Evolutionary conservation across 2,797 vertebrate genomes (phyloP), one percentile per base, ranked within the genome.

Genomic region (Psittacula derbiana): DNA sequence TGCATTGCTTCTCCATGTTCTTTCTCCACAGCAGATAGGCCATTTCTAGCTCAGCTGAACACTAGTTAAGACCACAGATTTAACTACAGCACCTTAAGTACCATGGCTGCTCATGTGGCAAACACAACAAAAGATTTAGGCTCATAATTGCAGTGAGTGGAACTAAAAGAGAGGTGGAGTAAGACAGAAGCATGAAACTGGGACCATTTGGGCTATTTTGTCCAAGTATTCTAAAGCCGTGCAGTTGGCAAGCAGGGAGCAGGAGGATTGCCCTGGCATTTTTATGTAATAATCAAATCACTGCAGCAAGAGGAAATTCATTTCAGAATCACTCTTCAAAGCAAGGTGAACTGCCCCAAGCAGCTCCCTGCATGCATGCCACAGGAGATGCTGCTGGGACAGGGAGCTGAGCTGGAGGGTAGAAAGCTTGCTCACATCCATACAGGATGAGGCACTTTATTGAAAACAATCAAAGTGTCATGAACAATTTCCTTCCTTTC

Each of bases 401-500:
- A 88, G 85, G 14, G 65, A 91, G 19, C 36, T 3, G 53, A 80
- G 90, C 81, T 70, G 10, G 30, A 3, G 7, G 83, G 81, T 67
- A 89, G 67, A 82, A 67, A 40, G 16, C 46, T 50, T 80, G 47
- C 49, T 82, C 69, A 30, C 65, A 40, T 89, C 60, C 71, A 84
- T 7, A 73, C 33, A 72, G 80, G 83, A 93, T 76, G 60, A 92
- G 58, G 82, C 50, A 44, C 67, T 72, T 95, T 50, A 94, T 69
- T 94, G 80, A 92, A 96, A 96, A 82, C 27, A 91, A 97, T 73
- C 95, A 70, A 69, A 96, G 33, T 65, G 69, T 74, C 36, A 90
- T 89, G 58, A 93, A 79, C 80, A 94, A 97, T 97, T 97, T 97
- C 95, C 95, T 94, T 85, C 75, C 80, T 86, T 94, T 93, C 87